These are phyloP conservation scores for Athalia circularis DNA, from an alignment of 2,888 invertebrate species.

Conservation along the genomic window DNA sequence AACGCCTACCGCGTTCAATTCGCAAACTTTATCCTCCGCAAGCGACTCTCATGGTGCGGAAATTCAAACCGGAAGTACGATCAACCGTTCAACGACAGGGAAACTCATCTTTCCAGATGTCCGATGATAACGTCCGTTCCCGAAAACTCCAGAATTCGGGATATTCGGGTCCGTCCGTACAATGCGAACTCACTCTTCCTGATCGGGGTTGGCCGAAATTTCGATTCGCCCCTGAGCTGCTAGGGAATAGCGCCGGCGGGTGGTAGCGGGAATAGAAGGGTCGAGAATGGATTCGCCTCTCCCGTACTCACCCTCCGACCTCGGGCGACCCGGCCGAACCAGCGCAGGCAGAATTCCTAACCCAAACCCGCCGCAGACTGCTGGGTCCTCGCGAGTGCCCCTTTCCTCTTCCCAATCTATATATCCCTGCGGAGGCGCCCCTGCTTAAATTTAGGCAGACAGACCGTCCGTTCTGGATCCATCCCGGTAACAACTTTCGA, in stretches of 20 bases:
- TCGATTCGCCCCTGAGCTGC: slow-evolving; percentile 28
- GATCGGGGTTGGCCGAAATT: neutral
- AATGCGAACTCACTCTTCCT: neutral
- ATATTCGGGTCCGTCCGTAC: neutral
- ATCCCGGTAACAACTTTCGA: slow-evolving; percentile 28
- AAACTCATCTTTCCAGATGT: no score
- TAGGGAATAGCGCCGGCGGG: slow-evolving; percentile 39
- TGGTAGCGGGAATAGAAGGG: slow-evolving; percentile 46
- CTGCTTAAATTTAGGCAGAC: slow-evolving; percentile 46
- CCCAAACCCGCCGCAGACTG: slow-evolving; percentile 47
- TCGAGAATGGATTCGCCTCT: slow-evolving; percentile 50
- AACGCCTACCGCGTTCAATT: no score
- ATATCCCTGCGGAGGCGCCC: slow-evolving; percentile 33
- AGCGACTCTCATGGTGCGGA: no score
- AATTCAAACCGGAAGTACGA: no score
- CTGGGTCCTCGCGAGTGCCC: slow-evolving; percentile 46
- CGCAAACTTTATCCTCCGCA: no score
- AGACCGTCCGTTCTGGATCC: slow-evolving; percentile 40
- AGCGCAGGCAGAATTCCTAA: slow-evolving; percentile 62
- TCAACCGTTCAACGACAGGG: no score
- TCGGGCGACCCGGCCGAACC: slow-evolving; percentile 60
- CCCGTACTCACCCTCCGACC: slow-evolving; percentile 56
- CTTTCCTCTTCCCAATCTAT: slow-evolving; percentile 42
- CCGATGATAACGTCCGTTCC: neutral
- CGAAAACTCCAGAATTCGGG: neutral